Percentiles rank a stretch among this genome's conserved stretches.
Evolutionary conservation across 1,140 invertebrate genomes (phyloP).

Genomic region (Trissolcus basalis): DNA sequence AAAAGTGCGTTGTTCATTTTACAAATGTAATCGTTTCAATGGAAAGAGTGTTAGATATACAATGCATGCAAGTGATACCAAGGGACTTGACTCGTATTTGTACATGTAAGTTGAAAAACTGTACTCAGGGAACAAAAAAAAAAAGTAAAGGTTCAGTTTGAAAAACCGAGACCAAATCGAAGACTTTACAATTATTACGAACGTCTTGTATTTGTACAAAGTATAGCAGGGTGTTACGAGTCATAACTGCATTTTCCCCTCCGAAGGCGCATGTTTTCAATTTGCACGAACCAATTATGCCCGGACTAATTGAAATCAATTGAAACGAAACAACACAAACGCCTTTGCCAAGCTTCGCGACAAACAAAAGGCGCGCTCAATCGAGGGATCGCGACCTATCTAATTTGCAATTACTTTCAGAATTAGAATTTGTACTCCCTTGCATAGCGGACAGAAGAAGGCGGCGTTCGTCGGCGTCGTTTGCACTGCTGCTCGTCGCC

Average conservation of each 20-base stretch:
- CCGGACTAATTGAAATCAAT: neutral
- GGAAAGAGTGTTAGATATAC: too few relatives aligned
- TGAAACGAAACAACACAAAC: slow-evolving; percentile 13
- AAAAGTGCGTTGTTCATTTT: too few relatives aligned
- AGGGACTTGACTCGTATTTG: too few relatives aligned
- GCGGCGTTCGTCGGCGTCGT: slow-evolving; percentile 52
- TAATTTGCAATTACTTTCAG: slow-evolving; percentile 75
- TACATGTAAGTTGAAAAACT: too few relatives aligned
- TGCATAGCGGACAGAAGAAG: slow-evolving; percentile 57
- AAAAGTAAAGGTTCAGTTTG: neutral
- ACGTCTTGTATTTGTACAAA: slow-evolving; percentile 36
- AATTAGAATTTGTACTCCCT: slow-evolving; percentile 69
- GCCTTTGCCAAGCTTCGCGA: slow-evolving; percentile 24
- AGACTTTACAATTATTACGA: slow-evolving; percentile 22
- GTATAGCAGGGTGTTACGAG: slow-evolving; percentile 27
- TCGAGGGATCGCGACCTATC: slow-evolving; percentile 73
- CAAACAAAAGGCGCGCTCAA: slow-evolving; percentile 54
- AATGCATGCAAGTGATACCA: too few relatives aligned
- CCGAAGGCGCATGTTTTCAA: neutral
- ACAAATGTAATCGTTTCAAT: too few relatives aligned
- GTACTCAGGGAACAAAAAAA: too few relatives aligned
- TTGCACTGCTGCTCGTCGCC: slow-evolving; percentile 41
- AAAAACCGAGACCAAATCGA: slow-evolving; percentile 13
- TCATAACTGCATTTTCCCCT: slow-evolving; percentile 6
- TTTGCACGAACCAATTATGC: too few relatives aligned